phyloP scores from a whole-genome alignment of 2,113 vertebrate genomes.

The Otis tarda region DNA sequence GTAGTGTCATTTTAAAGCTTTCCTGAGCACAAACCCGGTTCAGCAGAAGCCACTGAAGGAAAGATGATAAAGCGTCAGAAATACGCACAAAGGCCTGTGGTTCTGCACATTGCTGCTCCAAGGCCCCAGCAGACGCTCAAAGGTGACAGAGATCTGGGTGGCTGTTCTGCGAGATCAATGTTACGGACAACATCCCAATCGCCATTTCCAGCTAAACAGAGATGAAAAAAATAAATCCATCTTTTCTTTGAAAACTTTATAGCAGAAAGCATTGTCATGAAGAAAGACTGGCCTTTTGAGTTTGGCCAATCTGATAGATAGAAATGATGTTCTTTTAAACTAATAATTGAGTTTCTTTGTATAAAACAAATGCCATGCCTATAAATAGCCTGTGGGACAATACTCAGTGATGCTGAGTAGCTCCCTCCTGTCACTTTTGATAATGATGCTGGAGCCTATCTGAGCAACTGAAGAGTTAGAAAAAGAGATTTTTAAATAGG shows the following conservation, averaged over 20 bases:
- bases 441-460: not conserved
- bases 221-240: not conserved
- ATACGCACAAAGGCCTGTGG: not conserved
- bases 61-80: not conserved
- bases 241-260: not conserved
- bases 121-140: not conserved
- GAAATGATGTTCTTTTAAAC: conserved; percentile 18
- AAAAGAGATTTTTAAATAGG: not conserved
- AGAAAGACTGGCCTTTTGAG: not conserved
- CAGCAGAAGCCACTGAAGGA: not conserved
- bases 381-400: conserved; percentile 32
- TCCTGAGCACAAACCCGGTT: not conserved
- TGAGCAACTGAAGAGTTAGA: not conserved
- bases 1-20: not conserved
- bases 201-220: not conserved
- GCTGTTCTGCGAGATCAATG: not conserved
- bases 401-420: not conserved
- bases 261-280: not conserved
- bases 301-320: not conserved
- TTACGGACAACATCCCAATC: not conserved
- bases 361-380: not conserved
- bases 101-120: not conserved
- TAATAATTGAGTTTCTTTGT: conserved; percentile 27
- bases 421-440: too few species aligned
- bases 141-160: not conserved